phyloP scores from a whole-genome alignment of 2,797 vertebrate genomes.

The Okamejei kenojei region DNA sequence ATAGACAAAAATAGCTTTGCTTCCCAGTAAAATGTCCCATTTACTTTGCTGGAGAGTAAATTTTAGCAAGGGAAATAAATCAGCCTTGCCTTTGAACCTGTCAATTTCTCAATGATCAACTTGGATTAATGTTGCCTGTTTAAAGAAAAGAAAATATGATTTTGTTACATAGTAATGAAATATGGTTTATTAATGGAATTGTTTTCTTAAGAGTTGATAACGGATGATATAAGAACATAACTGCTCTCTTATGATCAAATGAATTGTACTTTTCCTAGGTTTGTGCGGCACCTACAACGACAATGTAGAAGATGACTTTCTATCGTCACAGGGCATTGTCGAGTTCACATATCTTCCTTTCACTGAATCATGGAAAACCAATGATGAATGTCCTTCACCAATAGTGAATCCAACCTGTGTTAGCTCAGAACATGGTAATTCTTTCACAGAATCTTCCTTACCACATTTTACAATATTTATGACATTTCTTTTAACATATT shows the following conservation, averaged over 20 bases:
- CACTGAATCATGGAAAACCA: slow-evolving; percentile 61
- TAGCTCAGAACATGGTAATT: slow-evolving; percentile 59
- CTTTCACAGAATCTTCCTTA: not conserved
- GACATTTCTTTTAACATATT: slow-evolving; percentile 50
- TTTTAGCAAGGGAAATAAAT: not conserved
- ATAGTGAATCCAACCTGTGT: slow-evolving; percentile 49
- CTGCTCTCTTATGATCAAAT: not conserved
- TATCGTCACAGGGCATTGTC: slow-evolving; percentile 61
- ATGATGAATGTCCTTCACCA: slow-evolving; percentile 44
- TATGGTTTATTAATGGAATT: not conserved
- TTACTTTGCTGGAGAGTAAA: not conserved
- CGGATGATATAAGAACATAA: not conserved
- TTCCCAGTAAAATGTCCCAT: not conserved
- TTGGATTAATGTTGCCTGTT: not conserved
- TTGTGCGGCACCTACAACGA: slow-evolving; percentile 70
- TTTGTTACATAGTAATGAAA: not conserved
- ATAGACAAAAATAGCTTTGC: not conserved
- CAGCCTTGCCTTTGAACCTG: not conserved
- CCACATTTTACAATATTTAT: not conserved
- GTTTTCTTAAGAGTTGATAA: not conserved
- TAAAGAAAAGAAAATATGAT: not conserved
- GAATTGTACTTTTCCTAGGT: slow-evolving; percentile 50
- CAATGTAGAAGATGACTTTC: slow-evolving; percentile 67
- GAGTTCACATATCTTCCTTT: slow-evolving; percentile 61
- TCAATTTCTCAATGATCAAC: not conserved